Evolutionary conservation across 2,797 vertebrate species (phyloP), one percentile per base, ranked within the genome.

Genomic region (Sebastes taczanowskii): DNA sequence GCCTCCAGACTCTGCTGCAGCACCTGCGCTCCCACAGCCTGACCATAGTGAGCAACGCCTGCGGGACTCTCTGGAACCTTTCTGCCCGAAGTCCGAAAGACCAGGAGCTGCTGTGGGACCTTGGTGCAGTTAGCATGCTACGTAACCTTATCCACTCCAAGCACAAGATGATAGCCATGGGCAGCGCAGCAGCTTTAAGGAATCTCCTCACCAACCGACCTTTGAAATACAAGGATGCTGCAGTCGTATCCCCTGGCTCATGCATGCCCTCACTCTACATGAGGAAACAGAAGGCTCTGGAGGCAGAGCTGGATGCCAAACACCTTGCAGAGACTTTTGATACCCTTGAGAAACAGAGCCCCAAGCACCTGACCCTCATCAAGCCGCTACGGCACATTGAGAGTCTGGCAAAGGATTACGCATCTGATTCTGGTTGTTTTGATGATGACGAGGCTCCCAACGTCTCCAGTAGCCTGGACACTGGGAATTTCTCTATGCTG

Each of bases 161-260:
- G 92, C 99, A 99, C 96, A 99, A 99, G 94, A 99, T 99, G 98
- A 99, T 99, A 1, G 99, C 99, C 81, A 99, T 99, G 99, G 99
- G 99, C 77, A 99, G 99, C 2, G 98, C 99, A 0, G 99, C 99
- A 0, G 98, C 99, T 3, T 92, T 99, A 60, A 95, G 98, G 77
- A 99, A 99, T 94, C 97, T 99, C 61, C 96, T 99, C 74, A 96
- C 97, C 70, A 98, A 99, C 90, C 95, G 99, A 14, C 99, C 99
- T 0, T 91, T 96, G 59, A 98, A 99, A 81, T 98, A 99, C 93
- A 98, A 98, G 92, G 97, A 98, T 0, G 53, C 97, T 0, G 94
- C 96, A 0, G 97, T 99, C 0, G 89, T 98, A 5, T 99, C 99
- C 0, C 98, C 98, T 0, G 98, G 98, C 8, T 97, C 98, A 69